Conservation (phyloP, 2,888 invertebrate species). For the Cosmia trapezina region DNA sequence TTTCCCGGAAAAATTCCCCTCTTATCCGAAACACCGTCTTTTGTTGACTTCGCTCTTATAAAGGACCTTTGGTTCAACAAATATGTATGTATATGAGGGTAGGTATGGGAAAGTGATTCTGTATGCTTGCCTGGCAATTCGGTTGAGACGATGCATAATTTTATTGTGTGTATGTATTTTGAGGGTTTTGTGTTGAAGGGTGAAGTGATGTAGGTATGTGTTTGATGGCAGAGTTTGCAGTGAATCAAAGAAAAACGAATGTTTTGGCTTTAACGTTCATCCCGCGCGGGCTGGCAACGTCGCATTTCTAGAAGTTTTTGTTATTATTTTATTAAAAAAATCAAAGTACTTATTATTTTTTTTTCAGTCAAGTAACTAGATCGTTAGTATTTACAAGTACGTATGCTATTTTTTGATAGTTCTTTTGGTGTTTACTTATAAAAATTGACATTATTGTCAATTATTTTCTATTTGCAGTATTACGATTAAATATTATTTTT, state of each 20-base stretch:
- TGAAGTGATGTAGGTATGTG: conserved; percentile 1
- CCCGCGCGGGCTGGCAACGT: no score
- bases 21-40: conserved; percentile 49
- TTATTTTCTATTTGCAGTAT: no score
- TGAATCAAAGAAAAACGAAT: background rate
- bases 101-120: conserved; percentile 42
- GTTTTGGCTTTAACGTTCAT: background rate
- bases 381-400: no score
- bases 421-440: no score
- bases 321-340: no score
- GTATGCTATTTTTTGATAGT: no score
- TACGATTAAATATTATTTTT: no score
- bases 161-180: conserved; percentile 39
- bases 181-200: conserved; percentile 17
- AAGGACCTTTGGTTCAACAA: conserved; percentile 34
- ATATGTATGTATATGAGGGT: conserved; percentile 43
- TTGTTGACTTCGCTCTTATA: conserved; percentile 53
- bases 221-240: conserved; percentile 1
- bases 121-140: conserved; percentile 48
- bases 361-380: no score
- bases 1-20: conserved; percentile 37
- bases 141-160: conserved; percentile 48
- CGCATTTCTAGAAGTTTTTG: no score
- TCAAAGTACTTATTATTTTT: no score
- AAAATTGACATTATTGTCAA: no score